These are phyloP conservation scores for Tragelaphus buxtoni DNA, from an alignment of 2,113 vertebrate genomes.

Conservation along the genomic window DNA sequence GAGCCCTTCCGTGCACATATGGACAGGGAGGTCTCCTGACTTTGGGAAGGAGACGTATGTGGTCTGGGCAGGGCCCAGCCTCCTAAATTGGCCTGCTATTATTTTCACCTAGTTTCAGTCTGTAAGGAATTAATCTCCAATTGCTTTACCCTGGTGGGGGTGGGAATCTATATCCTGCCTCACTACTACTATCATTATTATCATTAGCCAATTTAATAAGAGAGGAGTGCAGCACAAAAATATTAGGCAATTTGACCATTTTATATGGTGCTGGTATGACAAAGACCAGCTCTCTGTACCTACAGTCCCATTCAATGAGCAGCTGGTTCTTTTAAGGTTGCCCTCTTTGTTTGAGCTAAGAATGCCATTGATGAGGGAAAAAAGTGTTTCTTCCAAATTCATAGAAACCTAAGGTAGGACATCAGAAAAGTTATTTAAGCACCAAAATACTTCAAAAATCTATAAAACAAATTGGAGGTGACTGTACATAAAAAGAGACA, in stretches of 20 bases:
- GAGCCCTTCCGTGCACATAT: neutral
- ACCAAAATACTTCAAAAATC: neutral
- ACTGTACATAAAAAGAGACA: neutral
- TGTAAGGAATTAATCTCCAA: neutral
- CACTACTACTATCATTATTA: neutral
- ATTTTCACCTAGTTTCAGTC: neutral
- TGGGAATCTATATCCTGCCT: neutral
- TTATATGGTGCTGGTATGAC: neutral
- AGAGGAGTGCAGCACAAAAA: neutral
- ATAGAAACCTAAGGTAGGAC: neutral
- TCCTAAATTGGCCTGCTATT: neutral
- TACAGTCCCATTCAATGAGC: neutral
- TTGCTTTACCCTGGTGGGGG: neutral
- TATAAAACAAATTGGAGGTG: neutral
- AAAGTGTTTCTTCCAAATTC: neutral
- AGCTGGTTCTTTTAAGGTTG: neutral
- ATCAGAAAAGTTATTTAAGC: neutral
- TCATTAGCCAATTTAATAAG: neutral
- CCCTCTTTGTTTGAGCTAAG: neutral
- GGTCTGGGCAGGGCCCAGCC: neutral
- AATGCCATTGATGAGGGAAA: neutral
- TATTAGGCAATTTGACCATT: neutral
- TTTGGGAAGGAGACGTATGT: neutral
- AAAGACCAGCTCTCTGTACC: neutral
- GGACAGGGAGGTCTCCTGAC: neutral